These are phyloP conservation scores for Phocides pigmalion DNA, from an alignment of 1,140 invertebrate species.

Conservation along the genomic window DNA sequence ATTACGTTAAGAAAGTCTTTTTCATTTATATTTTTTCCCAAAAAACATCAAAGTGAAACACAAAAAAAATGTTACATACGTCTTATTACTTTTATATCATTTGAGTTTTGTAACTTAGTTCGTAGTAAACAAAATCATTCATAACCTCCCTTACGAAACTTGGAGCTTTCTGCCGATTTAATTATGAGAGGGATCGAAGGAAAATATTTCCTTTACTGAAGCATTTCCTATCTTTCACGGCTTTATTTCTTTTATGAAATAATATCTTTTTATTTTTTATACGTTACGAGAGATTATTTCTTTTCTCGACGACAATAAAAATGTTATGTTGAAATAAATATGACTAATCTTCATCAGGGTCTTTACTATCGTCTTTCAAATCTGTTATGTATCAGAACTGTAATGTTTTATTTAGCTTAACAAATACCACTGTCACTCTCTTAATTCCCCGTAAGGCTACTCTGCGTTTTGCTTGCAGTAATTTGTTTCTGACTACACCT, in stretches of 20 bases:
- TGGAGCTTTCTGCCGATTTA: conserved; percentile 12
- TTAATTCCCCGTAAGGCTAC: too few relatives aligned
- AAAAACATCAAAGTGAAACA: background rate
- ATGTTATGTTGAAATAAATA: background rate
- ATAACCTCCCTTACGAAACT: conserved; percentile 9
- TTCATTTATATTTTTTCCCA: background rate
- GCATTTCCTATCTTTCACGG: background rate
- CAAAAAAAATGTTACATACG: background rate
- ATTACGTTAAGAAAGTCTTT: background rate
- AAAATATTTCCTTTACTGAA: background rate
- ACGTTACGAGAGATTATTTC: background rate
- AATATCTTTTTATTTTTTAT: conserved; percentile 1
- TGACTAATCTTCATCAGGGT: background rate
- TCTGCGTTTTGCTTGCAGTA: too few relatives aligned
- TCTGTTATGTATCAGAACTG: too few relatives aligned
- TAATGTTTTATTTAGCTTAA: too few relatives aligned
- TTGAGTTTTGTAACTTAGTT: conserved; percentile 11
- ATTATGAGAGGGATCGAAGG: conserved; percentile 1
- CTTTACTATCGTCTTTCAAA: too few relatives aligned
- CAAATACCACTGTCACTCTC: too few relatives aligned
- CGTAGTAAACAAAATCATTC: conserved; percentile 18
- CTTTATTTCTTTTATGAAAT: background rate
- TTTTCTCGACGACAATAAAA: background rate
- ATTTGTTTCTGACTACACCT: too few relatives aligned
- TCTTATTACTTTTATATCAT: background rate